phyloP scores from a whole-genome alignment of 2,888 invertebrate genomes.

The Heliconius hortense region DNA sequence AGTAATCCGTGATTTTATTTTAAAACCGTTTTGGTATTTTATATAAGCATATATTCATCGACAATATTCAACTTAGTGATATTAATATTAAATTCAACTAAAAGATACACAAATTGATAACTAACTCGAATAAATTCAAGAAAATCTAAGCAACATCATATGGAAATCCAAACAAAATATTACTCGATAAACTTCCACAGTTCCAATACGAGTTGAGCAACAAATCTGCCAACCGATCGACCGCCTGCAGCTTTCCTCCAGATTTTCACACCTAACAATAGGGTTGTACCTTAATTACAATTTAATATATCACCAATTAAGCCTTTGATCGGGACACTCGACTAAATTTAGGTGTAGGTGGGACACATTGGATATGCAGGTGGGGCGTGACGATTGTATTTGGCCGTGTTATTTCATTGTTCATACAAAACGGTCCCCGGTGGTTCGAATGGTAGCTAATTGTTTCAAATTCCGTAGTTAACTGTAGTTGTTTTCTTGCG shows the following conservation, averaged over 20 bases:
- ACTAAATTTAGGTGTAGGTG: slow-evolving; percentile 54
- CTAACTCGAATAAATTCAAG: background rate
- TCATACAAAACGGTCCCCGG: slow-evolving; percentile 50
- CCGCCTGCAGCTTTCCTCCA: slow-evolving; percentile 48
- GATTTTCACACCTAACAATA: slow-evolving; percentile 69
- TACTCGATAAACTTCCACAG: background rate
- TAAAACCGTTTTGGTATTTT: background rate
- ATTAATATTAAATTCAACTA: too few relatives aligned
- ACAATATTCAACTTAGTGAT: background rate
- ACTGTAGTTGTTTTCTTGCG: slow-evolving; percentile 42
- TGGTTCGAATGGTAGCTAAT: slow-evolving; percentile 53
- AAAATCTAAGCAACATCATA: slow-evolving; percentile 7
- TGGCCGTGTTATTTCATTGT: slow-evolving; percentile 49
- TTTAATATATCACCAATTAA: slow-evolving; percentile 81
- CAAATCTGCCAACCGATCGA: slow-evolving; percentile 51
- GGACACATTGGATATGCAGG: slow-evolving; percentile 37
- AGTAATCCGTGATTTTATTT: background rate
- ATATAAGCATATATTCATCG: background rate
- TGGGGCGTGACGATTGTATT: slow-evolving; percentile 43
- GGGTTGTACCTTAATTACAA: slow-evolving; percentile 76
- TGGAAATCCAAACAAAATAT: slow-evolving; percentile 4
- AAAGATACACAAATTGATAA: background rate
- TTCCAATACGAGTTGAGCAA: slow-evolving; percentile 44
- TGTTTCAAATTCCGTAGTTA: slow-evolving; percentile 49
- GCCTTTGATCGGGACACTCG: slow-evolving; percentile 67